phyloP scores from a whole-genome alignment of 2,113 vertebrate genomes.

The Silurus glanis region DNA sequence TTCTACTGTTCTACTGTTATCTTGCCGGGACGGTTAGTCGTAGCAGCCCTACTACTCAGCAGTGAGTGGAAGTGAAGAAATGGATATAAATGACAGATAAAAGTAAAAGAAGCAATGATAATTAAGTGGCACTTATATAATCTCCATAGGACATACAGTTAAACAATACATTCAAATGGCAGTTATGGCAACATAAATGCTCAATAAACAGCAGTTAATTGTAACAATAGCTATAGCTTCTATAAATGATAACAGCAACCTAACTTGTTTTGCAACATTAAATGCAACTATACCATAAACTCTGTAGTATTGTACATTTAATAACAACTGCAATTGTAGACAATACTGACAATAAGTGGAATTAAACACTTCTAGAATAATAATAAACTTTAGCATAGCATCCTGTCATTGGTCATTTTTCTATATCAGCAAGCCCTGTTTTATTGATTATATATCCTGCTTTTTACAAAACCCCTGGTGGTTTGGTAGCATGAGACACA shows the following conservation, averaged over 20 bases:
- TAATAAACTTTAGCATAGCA: background rate
- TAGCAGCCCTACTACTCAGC: background rate
- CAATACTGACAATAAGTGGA: background rate
- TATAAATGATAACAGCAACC: background rate
- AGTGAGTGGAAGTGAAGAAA: background rate
- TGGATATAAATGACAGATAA: background rate
- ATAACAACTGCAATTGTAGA: background rate
- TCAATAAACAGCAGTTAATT: too few species aligned
- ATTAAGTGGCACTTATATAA: background rate
- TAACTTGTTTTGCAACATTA: too few species aligned
- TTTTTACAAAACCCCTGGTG: background rate
- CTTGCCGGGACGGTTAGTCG: too few species aligned
- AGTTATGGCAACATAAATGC: background rate
- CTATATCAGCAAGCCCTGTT: background rate
- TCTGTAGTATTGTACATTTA: background rate
- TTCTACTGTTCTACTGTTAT: too few species aligned
- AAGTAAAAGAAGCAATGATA: background rate
- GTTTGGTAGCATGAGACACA: background rate
- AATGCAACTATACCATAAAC: too few species aligned
- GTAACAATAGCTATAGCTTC: background rate
- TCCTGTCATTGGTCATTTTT: background rate
- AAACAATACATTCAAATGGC: background rate
- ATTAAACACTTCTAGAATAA: background rate
- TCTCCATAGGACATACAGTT: background rate
- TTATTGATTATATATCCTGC: background rate